Evolutionary conservation across 1,140 invertebrate genomes (phyloP), one percentile per base, ranked within the genome.

Genomic region (Diploscapter pachys): DNA sequence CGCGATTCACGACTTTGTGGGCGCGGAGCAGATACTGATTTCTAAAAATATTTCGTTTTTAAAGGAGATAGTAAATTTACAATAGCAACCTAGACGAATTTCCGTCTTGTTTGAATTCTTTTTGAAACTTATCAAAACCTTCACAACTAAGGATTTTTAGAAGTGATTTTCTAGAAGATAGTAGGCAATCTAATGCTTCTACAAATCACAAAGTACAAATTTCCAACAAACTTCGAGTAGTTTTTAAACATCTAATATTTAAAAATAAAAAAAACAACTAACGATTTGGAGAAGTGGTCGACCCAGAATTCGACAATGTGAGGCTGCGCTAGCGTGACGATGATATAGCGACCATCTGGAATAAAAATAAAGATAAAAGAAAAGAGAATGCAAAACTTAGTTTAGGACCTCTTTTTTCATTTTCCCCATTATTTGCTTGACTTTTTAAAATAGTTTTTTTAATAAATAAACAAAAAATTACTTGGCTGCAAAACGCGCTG

Each of bases 291-390:
- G 75, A 83, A 83, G 57, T 79, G 63, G n/a, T 73, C 53, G 3
- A 81, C 48, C 65, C 82, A 67, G 62, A 69, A 63, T 9, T 71
- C 51, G 50, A 85, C 63, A 53, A 83, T 79, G 67, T 83, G 82
- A 4, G 67, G 70, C 65, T 83, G 82, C 3, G 82, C 82, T 49
- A 83, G 69, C 3, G 82, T 84, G 31, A 83, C 75, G 31, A 80
- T 66, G 63, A 83, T 64, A 55, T 82, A 81, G 6, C 81, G 71
- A n/a, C 80, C 80, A 49, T 56, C 57, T 31, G 75, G 63, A 57
- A n/a, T 31, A 4, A 4, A n/a, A 68, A 51, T 55, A 55, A 55
- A 6, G 31, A 6, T n/a, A 68, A 55, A 54, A 48, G 66, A 31
- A 54, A 55, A 31, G 31, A 31, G 31, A 1, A 5, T 31, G 31